Evolutionary conservation across 2,888 invertebrate genomes (phyloP).

Genomic region (Spodoptera picta): DNA sequence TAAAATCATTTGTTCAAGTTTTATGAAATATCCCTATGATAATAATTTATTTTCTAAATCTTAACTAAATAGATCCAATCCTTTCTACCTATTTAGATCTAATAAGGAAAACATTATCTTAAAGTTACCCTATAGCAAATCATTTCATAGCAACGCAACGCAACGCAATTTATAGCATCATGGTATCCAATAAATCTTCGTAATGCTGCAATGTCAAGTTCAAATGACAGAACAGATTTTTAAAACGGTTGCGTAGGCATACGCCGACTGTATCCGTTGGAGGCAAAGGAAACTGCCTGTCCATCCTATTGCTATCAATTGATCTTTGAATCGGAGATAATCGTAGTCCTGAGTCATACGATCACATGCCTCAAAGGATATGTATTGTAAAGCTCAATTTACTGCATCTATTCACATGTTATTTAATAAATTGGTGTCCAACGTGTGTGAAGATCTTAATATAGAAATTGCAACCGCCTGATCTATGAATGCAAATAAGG

Average conservation of each 20-base stretch:
- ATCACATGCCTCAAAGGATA: slow-evolving; percentile 37
- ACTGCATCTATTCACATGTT: slow-evolving; percentile 35
- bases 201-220: slow-evolving; percentile 49
- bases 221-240: slow-evolving; percentile 39
- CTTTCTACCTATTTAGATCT: too few species aligned
- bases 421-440: neutral
- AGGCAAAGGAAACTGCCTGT: slow-evolving; percentile 54
- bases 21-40: too few species aligned
- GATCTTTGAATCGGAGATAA: slow-evolving; percentile 56
- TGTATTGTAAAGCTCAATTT: slow-evolving; percentile 42
- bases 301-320: slow-evolving; percentile 58
- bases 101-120: neutral
- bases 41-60: too few species aligned
- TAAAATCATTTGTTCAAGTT: too few species aligned
- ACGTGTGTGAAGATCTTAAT: too few species aligned
- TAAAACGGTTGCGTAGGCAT: slow-evolving; percentile 54
- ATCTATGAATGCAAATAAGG: too few species aligned
- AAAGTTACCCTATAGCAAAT: neutral
- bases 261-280: slow-evolving; percentile 53
- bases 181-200: slow-evolving; percentile 33
- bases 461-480: too few species aligned
- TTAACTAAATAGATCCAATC: too few species aligned
- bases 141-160: neutral
- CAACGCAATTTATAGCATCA: slow-evolving; percentile 6
- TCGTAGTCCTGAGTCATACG: slow-evolving; percentile 49